phyloP scores from a whole-genome alignment of 2,113 vertebrate species.

The Phylloscopus trochiloides region DNA sequence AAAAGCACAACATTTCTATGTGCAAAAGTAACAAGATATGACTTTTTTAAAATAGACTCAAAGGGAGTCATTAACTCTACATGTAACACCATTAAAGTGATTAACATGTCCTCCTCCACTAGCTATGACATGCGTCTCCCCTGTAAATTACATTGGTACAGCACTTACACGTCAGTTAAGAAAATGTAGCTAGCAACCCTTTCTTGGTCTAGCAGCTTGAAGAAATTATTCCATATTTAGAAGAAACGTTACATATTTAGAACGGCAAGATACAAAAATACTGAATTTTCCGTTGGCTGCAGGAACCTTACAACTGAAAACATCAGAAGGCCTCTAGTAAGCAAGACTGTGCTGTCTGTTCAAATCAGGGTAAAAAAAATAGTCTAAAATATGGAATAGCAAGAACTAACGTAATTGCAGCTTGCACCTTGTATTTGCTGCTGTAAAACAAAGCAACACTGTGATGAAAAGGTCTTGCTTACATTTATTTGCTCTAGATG shows the following conservation, averaged over 20 bases:
- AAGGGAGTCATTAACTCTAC: conserved; percentile 65
- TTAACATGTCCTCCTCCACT: conserved; percentile 68
- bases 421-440: not conserved
- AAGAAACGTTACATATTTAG: not conserved
- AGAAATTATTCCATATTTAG: not conserved
- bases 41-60: conserved; percentile 27
- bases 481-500: not conserved
- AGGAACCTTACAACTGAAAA: not conserved
- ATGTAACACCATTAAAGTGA: conserved; percentile 63
- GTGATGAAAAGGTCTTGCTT: not conserved
- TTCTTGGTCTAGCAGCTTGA: not conserved
- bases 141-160: conserved; percentile 64
- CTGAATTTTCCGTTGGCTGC: not conserved
- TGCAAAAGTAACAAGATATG: conserved; percentile 5
- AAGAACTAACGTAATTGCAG: not conserved
- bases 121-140: conserved; percentile 61
- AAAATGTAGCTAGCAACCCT: conserved; percentile 55
- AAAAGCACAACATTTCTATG: conserved; percentile 10
- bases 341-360: not conserved
- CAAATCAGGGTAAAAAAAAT: not conserved
- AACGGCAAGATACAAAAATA: not conserved
- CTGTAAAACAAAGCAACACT: not conserved
- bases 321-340: not conserved
- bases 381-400: not conserved
- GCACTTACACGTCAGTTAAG: conserved; percentile 37